Evolutionary conservation across 2,797 vertebrate genomes (phyloP).

Genomic region (Melanotaenia boesemani): DNA sequence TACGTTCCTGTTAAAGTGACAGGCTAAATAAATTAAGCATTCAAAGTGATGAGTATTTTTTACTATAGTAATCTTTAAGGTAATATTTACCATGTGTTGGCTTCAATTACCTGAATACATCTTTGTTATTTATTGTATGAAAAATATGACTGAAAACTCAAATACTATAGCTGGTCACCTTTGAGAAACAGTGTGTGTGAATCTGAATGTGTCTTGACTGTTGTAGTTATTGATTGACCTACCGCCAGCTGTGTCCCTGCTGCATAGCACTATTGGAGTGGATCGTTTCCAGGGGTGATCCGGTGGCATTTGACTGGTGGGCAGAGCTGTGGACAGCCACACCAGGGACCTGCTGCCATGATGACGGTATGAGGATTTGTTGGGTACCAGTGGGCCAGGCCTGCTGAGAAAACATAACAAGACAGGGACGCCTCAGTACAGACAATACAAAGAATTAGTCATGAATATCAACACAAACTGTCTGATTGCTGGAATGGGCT

Average conservation of each 20-base stretch:
- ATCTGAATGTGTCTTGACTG: background rate
- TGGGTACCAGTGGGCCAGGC: slow-evolving; percentile 97
- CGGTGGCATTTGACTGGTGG: slow-evolving; percentile 86
- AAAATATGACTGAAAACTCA: background rate
- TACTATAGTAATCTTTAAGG: too few relatives aligned
- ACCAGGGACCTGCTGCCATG: slow-evolving; percentile 98
- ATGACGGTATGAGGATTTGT: slow-evolving; percentile 96
- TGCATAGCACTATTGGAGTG: slow-evolving; percentile 86
- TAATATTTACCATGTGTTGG: too few relatives aligned
- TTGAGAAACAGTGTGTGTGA: background rate
- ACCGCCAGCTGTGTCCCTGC: slow-evolving; percentile 95
- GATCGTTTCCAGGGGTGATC: slow-evolving; percentile 83
- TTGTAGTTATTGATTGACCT: slow-evolving; percentile 38
- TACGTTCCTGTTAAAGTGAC: slow-evolving; percentile 83
- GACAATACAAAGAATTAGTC: background rate
- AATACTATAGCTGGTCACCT: background rate
- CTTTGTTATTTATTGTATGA: background rate
- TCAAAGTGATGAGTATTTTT: background rate
- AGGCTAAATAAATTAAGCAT: slow-evolving; percentile 74
- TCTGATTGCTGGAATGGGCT: slow-evolving; percentile 46
- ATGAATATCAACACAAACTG: slow-evolving; percentile 6
- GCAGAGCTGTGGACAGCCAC: slow-evolving; percentile 93
- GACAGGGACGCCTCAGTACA: slow-evolving; percentile 42
- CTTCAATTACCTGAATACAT: background rate
- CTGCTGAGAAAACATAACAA: slow-evolving; percentile 86